Conservation (phyloP, 2,113 vertebrate species). For the Trematocara variabile region DNA sequence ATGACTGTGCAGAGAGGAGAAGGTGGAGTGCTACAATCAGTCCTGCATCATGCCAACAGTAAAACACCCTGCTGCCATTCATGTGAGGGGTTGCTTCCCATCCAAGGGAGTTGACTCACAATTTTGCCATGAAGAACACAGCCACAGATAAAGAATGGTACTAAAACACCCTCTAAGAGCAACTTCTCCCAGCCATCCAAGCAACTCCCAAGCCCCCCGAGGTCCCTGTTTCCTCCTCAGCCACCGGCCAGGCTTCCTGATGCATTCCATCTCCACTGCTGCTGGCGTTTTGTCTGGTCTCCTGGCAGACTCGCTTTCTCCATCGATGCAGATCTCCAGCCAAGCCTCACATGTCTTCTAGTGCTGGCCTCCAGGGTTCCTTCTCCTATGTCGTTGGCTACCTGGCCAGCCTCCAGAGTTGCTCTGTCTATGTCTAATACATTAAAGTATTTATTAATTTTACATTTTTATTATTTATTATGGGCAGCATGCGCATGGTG, state of each 20-base stretch:
- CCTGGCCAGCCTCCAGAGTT: neutral
- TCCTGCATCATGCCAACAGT: neutral
- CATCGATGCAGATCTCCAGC: neutral
- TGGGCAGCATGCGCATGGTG: neutral
- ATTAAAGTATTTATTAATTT: neutral
- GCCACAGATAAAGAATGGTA: neutral
- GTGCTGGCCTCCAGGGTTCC: neutral
- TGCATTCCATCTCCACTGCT: neutral
- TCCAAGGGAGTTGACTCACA: neutral
- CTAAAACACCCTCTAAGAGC: neutral
- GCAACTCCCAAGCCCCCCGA: neutral
- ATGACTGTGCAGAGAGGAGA: neutral
- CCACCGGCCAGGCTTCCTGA: neutral
- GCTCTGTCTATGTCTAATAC: neutral
- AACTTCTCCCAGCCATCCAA: neutral
- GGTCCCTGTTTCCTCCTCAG: neutral
- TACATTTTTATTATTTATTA: neutral
- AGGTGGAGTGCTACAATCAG: neutral
- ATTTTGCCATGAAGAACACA: neutral
- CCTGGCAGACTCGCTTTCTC: neutral
- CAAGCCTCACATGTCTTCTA: neutral
- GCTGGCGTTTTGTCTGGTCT: neutral
- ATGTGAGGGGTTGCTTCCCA: neutral
- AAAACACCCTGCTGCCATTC: neutral
- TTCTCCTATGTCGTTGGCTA: neutral